These are phyloP conservation scores for Threskiornis aethiopicus DNA, from an alignment of 2,797 vertebrate genomes.

Conservation along the genomic window DNA sequence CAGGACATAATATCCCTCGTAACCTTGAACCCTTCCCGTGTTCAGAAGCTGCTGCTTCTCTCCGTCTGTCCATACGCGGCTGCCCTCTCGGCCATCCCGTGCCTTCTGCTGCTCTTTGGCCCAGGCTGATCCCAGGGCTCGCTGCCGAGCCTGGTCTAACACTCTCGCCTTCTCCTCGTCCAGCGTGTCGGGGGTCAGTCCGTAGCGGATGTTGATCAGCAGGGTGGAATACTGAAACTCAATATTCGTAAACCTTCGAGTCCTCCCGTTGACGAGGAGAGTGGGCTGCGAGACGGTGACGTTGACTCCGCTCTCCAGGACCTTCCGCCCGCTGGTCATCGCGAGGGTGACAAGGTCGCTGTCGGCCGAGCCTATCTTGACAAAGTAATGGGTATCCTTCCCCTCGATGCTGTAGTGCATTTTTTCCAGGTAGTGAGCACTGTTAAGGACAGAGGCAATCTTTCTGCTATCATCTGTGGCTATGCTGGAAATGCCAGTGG, in stretches of 20 bases:
- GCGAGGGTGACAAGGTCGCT: constrained; percentile 91
- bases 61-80: constrained; percentile 96
- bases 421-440: constrained; percentile 92
- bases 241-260: constrained; percentile 93
- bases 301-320: constrained; percentile 92
- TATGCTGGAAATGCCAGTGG: constrained; percentile 86
- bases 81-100: constrained; percentile 92
- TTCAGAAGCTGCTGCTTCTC: constrained; percentile 96
- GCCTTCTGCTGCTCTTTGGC: constrained; percentile 93
- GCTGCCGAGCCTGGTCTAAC: constrained; percentile 91
- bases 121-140: constrained; percentile 92
- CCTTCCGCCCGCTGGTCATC: constrained; percentile 90
- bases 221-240: constrained; percentile 89
- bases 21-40: constrained; percentile 93
- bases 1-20: constrained; percentile 97
- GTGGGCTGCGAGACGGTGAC: constrained; percentile 86
- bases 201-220: constrained; percentile 92
- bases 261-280: constrained; percentile 88
- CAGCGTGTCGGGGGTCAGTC: constrained; percentile 86
- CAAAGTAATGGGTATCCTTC: constrained; percentile 94
- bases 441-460: constrained; percentile 91
- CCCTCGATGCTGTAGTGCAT: constrained; percentile 96
- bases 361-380: constrained; percentile 93
- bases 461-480: constrained; percentile 95
- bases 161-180: constrained; percentile 95